Conservation (phyloP, 2,888 invertebrate genomes). For the Drosophila fulvimacula region DNA sequence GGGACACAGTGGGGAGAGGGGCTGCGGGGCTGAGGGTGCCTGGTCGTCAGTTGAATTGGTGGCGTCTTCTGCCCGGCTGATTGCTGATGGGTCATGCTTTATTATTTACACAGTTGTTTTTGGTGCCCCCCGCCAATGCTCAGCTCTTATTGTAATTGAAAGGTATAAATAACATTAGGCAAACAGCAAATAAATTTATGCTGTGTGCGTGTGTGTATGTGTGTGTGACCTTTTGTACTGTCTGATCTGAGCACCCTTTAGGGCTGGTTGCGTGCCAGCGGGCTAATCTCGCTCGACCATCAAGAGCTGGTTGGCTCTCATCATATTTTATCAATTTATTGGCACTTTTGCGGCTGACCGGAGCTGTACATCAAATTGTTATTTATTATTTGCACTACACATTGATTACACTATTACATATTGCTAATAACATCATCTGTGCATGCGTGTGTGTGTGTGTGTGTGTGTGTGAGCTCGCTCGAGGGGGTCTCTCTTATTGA, state of each 20-base stretch:
- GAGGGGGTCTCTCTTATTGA: slow-evolving; percentile 46
- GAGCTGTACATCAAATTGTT: slow-evolving; percentile 50
- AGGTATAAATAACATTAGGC: slow-evolving; percentile 81
- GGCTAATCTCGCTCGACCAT: slow-evolving; percentile 63
- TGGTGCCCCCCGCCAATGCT: slow-evolving; percentile 11
- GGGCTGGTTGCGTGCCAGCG: slow-evolving; percentile 44
- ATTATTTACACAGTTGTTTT: slow-evolving; percentile 69
- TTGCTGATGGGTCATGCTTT: slow-evolving; percentile 80
- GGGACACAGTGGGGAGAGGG: slow-evolving; percentile 18
- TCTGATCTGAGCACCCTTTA: slow-evolving; percentile 32
- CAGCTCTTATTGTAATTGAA: slow-evolving; percentile 74
- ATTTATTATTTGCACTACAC: slow-evolving; percentile 79
- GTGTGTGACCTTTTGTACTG: slow-evolving; percentile 16
- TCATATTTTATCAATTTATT: slow-evolving; percentile 80
- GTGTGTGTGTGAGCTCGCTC: slow-evolving; percentile 13
- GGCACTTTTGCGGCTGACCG: slow-evolving; percentile 57
- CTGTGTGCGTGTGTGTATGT: slow-evolving; percentile 33
- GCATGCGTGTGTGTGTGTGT: slow-evolving; percentile 8
- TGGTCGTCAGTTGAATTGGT: slow-evolving; percentile 29
- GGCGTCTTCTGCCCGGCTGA: slow-evolving; percentile 59
- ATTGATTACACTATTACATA: slow-evolving; percentile 73
- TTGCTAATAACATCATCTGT: slow-evolving; percentile 72
- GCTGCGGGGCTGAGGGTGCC: not conserved
- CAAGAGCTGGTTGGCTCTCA: slow-evolving; percentile 48
- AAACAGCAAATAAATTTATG: slow-evolving; percentile 79